A percentile compares a stretch with the other conserved stretches of the same genome.
Evolutionary conservation across 2,113 vertebrate species (phyloP).

Genomic region (Ardeotis arabs): DNA sequence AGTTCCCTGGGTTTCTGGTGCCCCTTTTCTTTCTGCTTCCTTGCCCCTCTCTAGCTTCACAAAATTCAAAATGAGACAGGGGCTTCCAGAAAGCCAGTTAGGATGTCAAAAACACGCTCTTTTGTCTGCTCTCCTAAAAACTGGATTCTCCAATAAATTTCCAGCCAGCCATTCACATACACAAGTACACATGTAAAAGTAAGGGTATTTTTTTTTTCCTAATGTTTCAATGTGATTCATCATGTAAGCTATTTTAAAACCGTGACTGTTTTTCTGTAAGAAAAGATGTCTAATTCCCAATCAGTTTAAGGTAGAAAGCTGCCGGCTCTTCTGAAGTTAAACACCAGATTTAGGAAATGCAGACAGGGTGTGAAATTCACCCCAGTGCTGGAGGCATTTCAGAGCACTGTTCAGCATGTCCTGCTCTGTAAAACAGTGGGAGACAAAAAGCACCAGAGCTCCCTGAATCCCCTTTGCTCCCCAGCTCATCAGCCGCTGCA

Average conservation of each 20-base stretch:
- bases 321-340: background rate
- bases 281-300: background rate
- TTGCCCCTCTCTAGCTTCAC: background rate
- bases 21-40: background rate
- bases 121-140: background rate
- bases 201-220: accelerated
- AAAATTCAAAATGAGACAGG: background rate
- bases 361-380: background rate
- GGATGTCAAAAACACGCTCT: background rate
- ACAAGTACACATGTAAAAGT: background rate
- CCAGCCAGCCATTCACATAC: background rate
- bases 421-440: background rate
- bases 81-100: background rate
- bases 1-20: background rate
- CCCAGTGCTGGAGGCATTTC: background rate
- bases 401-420: background rate
- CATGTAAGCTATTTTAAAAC: background rate
- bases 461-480: background rate
- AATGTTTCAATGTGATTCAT: background rate
- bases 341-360: background rate
- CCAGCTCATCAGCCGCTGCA: background rate
- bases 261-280: background rate
- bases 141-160: background rate
- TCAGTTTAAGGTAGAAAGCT: background rate
- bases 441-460: background rate